Percentiles rank a stretch among this genome's conserved stretches.
Evolutionary conservation across 2,113 vertebrate genomes (phyloP).

Genomic region (Ginglymostoma cirratum): DNA sequence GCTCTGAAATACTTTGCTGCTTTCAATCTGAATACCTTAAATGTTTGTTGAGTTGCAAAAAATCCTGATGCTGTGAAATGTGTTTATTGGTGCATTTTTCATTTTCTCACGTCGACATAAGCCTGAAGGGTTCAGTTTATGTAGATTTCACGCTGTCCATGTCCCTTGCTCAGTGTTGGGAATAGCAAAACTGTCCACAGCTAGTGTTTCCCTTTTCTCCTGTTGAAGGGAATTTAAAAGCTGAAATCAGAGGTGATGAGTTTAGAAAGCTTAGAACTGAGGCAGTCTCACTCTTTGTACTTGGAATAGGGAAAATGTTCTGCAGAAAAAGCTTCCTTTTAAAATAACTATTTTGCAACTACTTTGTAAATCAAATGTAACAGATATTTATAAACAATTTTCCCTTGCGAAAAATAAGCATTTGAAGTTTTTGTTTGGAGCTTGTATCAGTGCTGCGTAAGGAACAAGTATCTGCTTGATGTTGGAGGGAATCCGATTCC

Average conservation of each 20-base stretch:
- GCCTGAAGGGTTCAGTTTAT: not conserved
- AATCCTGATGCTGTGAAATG: not conserved
- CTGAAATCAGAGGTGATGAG: not conserved
- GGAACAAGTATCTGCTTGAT: not conserved
- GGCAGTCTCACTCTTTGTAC: not conserved
- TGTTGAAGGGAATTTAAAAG: not conserved
- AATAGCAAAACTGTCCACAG: not conserved
- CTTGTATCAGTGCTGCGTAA: not conserved
- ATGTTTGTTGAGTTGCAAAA: not conserved
- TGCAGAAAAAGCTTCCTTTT: not conserved
- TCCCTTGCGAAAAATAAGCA: not conserved
- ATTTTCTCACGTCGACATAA: too few species aligned
- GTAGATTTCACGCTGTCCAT: not conserved
- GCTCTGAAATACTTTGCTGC: too few species aligned
- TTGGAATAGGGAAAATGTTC: not conserved
- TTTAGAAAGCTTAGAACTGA: not conserved
- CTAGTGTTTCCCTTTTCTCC: not conserved
- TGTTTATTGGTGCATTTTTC: not conserved
- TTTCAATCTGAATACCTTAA: too few species aligned
- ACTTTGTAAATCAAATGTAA: not conserved
- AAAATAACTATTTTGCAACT: not conserved
- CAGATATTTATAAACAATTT: not conserved
- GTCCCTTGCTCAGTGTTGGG: not conserved
- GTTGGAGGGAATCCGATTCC: not conserved
- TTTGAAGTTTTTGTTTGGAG: not conserved